Evolutionary conservation across 2,888 invertebrate species (phyloP).

Genomic region (Trypoxylon attenuatum): DNA sequence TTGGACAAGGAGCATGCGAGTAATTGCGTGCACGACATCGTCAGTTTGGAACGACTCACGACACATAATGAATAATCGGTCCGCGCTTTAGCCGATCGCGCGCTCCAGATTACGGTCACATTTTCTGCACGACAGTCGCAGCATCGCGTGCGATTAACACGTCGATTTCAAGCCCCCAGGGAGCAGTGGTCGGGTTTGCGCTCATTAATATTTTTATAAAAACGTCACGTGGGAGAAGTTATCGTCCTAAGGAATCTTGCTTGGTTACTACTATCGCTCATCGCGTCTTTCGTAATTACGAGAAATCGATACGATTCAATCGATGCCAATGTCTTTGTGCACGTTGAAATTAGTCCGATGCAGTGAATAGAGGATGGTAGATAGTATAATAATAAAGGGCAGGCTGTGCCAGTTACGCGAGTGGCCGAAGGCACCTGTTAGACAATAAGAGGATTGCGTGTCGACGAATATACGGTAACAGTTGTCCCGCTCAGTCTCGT

Average conservation of each 20-base stretch:
- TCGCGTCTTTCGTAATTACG: background rate
- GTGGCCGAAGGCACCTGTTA: slow-evolving; percentile 27
- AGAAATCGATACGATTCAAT: background rate
- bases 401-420: slow-evolving; percentile 5
- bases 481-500: slow-evolving; percentile 31
- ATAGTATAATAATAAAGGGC: background rate
- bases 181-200: slow-evolving; percentile 6
- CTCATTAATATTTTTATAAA: slow-evolving; percentile 36
- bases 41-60: slow-evolving; percentile 34
- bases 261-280: background rate
- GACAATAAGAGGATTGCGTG: background rate
- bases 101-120: slow-evolving; percentile 50
- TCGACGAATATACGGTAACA: slow-evolving; percentile 18
- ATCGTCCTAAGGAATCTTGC: background rate
- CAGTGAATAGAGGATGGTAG: background rate
- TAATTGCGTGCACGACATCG: slow-evolving; percentile 64
- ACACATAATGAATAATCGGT: slow-evolving; percentile 51
- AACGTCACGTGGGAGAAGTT: slow-evolving; percentile 14
- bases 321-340: too few species aligned
- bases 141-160: slow-evolving; percentile 46
- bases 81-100: slow-evolving; percentile 46
- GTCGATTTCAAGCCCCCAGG: slow-evolving; percentile 35
- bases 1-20: slow-evolving; percentile 48
- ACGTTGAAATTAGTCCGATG: background rate
- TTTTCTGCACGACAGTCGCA: slow-evolving; percentile 37